Evolutionary conservation across 2,113 vertebrate species (phyloP).

Genomic region (Thinocorus orbignyianus): DNA sequence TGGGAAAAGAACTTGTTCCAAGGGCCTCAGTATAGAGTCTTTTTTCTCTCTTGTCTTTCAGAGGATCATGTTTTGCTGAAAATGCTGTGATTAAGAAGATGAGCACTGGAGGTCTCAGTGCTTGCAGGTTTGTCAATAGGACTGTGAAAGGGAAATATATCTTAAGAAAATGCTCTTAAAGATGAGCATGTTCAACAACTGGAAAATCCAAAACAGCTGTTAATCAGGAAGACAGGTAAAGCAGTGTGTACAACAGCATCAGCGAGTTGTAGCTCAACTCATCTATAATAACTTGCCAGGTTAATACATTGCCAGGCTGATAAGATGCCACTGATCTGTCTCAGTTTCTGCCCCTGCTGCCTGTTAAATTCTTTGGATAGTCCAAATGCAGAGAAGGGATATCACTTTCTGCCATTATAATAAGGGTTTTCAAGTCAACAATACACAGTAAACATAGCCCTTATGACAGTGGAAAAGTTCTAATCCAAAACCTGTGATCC

Average conservation of each 20-base stretch:
- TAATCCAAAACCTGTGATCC: too few relatives aligned
- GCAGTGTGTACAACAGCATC: neutral
- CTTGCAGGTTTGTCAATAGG: neutral
- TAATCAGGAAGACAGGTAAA: neutral
- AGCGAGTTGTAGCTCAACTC: neutral
- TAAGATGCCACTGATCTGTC: neutral
- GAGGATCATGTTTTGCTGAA: neutral
- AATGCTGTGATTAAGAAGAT: neutral
- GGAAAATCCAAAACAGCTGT: neutral
- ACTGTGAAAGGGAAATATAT: neutral
- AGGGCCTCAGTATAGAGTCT: neutral
- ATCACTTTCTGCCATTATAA: neutral
- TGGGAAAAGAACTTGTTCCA: neutral
- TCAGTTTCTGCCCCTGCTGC: neutral
- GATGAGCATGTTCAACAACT: neutral
- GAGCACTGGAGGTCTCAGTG: slow-evolving; percentile 19
- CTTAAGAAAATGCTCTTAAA: neutral
- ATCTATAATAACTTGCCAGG: neutral
- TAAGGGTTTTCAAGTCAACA: neutral
- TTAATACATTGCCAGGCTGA: neutral
- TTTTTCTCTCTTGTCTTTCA: neutral
- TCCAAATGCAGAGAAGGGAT: neutral
- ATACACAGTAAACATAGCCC: neutral
- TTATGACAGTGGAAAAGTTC: neutral
- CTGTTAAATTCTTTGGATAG: neutral